These are phyloP conservation scores for Platanista minor DNA, from an alignment of 2,113 vertebrate genomes.

Conservation along the genomic window DNA sequence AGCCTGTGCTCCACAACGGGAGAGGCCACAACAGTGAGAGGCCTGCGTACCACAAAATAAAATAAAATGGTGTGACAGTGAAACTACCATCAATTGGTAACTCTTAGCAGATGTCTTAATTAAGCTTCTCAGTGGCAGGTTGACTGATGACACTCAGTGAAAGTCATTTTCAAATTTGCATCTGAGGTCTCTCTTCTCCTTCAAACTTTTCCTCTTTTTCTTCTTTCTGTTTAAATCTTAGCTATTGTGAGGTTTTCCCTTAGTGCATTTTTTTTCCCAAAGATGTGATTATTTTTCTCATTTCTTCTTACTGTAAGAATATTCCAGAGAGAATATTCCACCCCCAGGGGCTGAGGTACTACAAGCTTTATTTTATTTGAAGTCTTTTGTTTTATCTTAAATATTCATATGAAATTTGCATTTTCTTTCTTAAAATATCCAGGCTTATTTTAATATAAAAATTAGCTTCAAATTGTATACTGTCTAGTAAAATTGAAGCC, in stretches of 20 bases:
- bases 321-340: conserved; percentile 3
- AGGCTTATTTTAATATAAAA: background rate
- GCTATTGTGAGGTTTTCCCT: background rate
- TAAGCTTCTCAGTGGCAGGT: conserved; percentile 47
- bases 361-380: conserved; percentile 39
- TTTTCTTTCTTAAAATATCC: background rate
- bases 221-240: conserved; percentile 34
- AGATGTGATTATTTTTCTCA: conserved; percentile 10
- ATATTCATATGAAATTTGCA: conserved; percentile 38
- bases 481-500: background rate
- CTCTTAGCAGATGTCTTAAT: conserved; percentile 74
- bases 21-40: too few species aligned
- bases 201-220: conserved; percentile 31
- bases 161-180: conserved; percentile 70
- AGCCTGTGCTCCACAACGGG: too few species aligned
- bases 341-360: background rate
- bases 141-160: conserved; percentile 37
- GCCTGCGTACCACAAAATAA: too few species aligned
- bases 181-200: background rate
- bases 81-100: conserved; percentile 59
- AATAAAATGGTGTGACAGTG: conserved; percentile 64
- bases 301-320: conserved; percentile 27
- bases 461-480: background rate
- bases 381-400: conserved; percentile 48
- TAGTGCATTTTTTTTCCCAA: background rate